phyloP scores from a whole-genome alignment of 2,888 invertebrate genomes.

The Bibio marci region DNA sequence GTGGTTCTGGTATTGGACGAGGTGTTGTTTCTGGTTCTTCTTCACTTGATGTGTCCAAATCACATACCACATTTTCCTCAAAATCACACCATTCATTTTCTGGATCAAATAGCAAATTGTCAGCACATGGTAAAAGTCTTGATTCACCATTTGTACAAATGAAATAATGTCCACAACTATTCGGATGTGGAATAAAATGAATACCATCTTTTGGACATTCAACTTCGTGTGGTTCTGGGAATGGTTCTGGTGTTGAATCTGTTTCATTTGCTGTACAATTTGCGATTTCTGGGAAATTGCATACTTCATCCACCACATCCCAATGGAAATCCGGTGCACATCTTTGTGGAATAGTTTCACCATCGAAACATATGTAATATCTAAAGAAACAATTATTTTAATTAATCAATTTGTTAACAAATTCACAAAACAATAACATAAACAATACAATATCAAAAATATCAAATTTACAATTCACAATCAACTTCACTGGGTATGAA shows the following conservation, averaged over 20 bases:
- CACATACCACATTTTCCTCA: background rate
- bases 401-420: no score
- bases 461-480: background rate
- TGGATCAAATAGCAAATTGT: background rate
- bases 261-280: background rate
- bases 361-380: background rate
- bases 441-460: no score
- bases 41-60: background rate
- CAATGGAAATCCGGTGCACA: background rate
- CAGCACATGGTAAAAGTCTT: background rate
- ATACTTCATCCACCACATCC: background rate
- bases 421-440: background rate
- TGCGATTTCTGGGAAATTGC: background rate
- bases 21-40: background rate
- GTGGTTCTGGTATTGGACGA: background rate
- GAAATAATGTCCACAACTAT: no score
- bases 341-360: background rate
- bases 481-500: background rate
- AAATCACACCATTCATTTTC: background rate
- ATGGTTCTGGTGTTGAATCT: background rate
- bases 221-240: background rate
- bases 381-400: no score
- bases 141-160: no score
- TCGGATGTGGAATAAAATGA: no score
- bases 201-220: no score